Evolutionary conservation across 1,140 invertebrate genomes (phyloP), one percentile per base, ranked within the genome.

Genomic region (Diabrotica undecimpunctata): DNA sequence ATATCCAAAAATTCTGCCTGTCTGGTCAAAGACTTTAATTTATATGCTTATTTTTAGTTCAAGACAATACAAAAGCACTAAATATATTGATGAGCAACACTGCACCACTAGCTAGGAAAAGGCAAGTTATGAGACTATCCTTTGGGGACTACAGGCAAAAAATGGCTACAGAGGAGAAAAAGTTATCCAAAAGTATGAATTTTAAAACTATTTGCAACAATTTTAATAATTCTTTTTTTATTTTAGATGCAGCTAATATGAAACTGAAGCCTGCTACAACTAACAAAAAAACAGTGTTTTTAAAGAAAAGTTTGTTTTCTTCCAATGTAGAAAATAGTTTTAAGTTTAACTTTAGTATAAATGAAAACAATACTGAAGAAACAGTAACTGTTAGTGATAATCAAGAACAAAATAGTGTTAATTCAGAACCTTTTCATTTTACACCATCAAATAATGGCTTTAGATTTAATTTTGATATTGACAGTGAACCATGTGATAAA

Each of bases 91-190:
- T 87, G 74, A 90, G 85, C 65, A 84, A 84, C 57, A 84, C 82
- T 5, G 83, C 87, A 0, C 83, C 89, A 0, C 73, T 88, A 5
- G 83, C 90, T 46, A 84, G 86, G 65, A 91, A 91, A 66, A 81
- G 88, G 50, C 89, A 90, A 75, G 73, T 89, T 59, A 91, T 91
- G 90, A 81, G 87, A 68, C 82, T 83, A 8, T 84, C 85, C 6
- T 87, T 90, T 74, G 90, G 89, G 5, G 87, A 91, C 77, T 91
- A 91, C 71, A 80, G 89, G 70, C 79, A 82, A 9, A 90, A 90
- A 78, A 91, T 91, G 89, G 80, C 81, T n/a, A 81, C 83, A 0
- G 88, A 91, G 70, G 87, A 89, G 67, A 88, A 87, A 65, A 89
- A 88, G 79, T 75, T 81, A 62, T 73, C 72, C 7, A 83, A 83